Evolutionary conservation across 2,113 vertebrate genomes (phyloP).

Genomic region (Tringa solitaria): DNA sequence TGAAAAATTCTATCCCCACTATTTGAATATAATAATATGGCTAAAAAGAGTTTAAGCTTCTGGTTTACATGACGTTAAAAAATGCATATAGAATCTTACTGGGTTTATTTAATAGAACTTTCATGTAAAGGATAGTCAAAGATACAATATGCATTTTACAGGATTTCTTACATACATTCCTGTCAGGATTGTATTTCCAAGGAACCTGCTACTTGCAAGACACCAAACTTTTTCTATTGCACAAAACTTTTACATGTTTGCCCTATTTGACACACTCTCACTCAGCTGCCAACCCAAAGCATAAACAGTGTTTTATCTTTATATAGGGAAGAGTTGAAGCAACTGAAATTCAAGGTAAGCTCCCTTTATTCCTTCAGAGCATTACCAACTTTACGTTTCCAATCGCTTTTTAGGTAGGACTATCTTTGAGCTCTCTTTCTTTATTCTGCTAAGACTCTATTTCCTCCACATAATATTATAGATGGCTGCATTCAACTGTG

Average conservation of each 20-base stretch:
- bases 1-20: not conserved
- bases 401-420: conserved; percentile 1
- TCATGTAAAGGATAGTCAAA: not conserved
- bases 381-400: conserved; percentile 43
- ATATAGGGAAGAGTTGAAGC: not conserved
- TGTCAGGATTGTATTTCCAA: not conserved
- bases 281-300: not conserved
- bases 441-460: conserved; percentile 54
- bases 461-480: conserved; percentile 64
- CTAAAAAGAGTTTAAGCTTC: not conserved
- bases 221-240: not conserved
- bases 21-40: not conserved
- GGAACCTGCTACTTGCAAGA: not conserved
- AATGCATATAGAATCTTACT: not conserved
- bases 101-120: not conserved
- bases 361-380: conserved; percentile 8
- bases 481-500: conserved; percentile 67
- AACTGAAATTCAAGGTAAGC: conserved; percentile 35
- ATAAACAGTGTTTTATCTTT: conserved; percentile 41
- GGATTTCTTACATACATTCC: not conserved
- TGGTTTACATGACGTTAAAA: not conserved
- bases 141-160: not conserved
- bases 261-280: conserved; percentile 6
- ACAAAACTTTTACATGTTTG: not conserved
- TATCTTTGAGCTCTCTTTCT: conserved; percentile 22